Base-by-base conservation (phyloP, 2,797 vertebrate genomes). In the Mionectes olivaceus region DNA sequence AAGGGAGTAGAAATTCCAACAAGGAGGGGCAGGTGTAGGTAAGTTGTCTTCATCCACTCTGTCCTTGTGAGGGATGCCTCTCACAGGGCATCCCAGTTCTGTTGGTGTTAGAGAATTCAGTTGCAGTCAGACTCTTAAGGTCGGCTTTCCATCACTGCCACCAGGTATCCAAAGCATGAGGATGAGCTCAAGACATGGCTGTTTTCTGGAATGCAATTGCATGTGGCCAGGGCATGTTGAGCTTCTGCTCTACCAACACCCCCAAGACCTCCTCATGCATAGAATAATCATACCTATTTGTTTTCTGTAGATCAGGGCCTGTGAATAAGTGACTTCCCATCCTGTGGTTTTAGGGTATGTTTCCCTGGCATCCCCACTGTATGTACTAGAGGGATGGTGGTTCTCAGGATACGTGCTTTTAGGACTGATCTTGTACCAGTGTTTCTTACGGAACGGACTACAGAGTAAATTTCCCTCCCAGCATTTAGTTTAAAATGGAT, bases 91-190 rank as follows among this genome's bases (percentile, higher is more conserved):
- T 32, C 28, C 27, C 21, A 13, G 1, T 47, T 17, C 32, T 37
- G 21, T 39, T 39, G 18, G 6, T 33, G 7, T 15, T 19, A 6
- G 3, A 5, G 11, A 44, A 12, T 32, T 57, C 5, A 50, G 25
- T 12, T 0, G 0, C 0, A 11, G 19, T 71, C 60, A 37, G 50
- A 19, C 2, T 49, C 3, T 9, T 7, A 0, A 19, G 10, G 12
- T 28, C 1, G 68, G 21, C 25, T 46, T 77, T 79, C 24, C 17
- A 5, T 89, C 18, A 0, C 41, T 93, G 52, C 47, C 17, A 22
- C 43, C 46, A 32, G 32, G 8, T 13, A 50, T 7, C 46, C 16
- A 8, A 46, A 59, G 44, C 32, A 4, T 2, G 19, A 49, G 9
- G 60, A 22, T 32, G 27, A 61, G 39, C 60, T 30, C 28, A 32